Conservation (phyloP, 1,140 invertebrate species). For the Drosophila auraria region DNA sequence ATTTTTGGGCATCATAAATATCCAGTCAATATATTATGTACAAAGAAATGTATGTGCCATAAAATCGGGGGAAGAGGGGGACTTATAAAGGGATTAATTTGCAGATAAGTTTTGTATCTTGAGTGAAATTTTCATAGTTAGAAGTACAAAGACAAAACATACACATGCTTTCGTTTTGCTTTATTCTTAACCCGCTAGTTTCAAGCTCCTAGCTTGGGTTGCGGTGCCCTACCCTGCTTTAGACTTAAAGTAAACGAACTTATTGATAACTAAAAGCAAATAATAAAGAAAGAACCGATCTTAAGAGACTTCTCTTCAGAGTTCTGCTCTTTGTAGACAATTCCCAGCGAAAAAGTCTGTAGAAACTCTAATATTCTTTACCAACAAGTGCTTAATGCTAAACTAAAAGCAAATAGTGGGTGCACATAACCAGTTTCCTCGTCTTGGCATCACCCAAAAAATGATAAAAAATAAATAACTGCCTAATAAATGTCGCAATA, state of each 20-base stretch:
- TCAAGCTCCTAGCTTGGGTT: too few relatives aligned
- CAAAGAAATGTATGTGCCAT: background rate
- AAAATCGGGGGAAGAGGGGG: background rate
- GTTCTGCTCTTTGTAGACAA: too few relatives aligned
- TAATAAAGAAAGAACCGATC: background rate
- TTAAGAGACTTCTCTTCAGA: background rate
- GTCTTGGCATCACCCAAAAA: background rate
- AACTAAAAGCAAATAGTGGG: constrained; percentile 6
- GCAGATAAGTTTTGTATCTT: background rate
- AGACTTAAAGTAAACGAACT: too few relatives aligned
- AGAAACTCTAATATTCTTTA: background rate
- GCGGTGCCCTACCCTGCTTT: background rate
- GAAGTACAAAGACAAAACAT: background rate
- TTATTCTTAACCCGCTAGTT: too few relatives aligned
- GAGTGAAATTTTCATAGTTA: background rate
- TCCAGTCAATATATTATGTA: constrained; percentile 16
- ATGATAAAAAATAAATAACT: constrained; percentile 37
- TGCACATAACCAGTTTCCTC: background rate
- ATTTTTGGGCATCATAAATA: constrained; percentile 43
- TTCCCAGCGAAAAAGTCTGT: too few relatives aligned
- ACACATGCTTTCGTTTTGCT: too few relatives aligned
- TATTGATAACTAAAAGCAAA: background rate
- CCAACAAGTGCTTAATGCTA: constrained; percentile 2
- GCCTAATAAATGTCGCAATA: constrained; percentile 25
- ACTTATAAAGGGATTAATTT: background rate